Percentiles rank a stretch among this genome's conserved stretches.
Conservation (phyloP, 1,140 invertebrate species). For the Meteorus sp. region DNA sequence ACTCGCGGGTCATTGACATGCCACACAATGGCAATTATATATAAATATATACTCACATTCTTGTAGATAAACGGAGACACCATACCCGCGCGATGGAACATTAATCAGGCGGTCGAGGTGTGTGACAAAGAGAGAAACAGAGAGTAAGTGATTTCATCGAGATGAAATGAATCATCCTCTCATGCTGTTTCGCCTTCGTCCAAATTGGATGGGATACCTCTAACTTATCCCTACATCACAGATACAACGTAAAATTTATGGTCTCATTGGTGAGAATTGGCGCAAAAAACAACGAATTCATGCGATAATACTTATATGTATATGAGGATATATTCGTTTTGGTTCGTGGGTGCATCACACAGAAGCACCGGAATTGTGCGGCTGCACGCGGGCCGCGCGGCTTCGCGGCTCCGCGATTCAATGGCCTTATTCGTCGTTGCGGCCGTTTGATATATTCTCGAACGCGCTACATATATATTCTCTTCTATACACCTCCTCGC, state of each 20-base stretch:
- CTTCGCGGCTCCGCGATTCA: too few species aligned
- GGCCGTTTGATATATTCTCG: too few species aligned
- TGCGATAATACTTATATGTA: background rate
- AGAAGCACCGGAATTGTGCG: slow-evolving; percentile 27
- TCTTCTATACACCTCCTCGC: background rate
- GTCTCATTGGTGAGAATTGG: background rate
- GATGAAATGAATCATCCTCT: slow-evolving; percentile 16
- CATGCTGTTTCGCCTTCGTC: background rate
- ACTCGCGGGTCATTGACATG: slow-evolving; percentile 31
- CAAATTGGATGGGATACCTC: slow-evolving; percentile 21
- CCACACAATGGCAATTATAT: slow-evolving; percentile 7
- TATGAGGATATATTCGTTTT: too few species aligned
- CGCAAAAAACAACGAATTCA: background rate
- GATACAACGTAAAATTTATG: slow-evolving; percentile 16
- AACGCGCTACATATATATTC: background rate
- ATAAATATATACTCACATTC: background rate
- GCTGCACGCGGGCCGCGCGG: too few species aligned
- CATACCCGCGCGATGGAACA: slow-evolving; percentile 6
- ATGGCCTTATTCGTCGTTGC: slow-evolving; percentile 46
- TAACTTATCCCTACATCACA: slow-evolving; percentile 26
- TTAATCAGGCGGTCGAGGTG: slow-evolving; percentile 17
- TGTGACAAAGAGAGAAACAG: background rate
- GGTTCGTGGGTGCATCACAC: too few species aligned
- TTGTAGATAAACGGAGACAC: background rate
- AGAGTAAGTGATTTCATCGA: slow-evolving; percentile 18